Percentiles rank a stretch among this genome's conserved stretches.
Evolutionary conservation across 2,113 vertebrate species (phyloP).

Genomic region (Mohoua ochrocephala): DNA sequence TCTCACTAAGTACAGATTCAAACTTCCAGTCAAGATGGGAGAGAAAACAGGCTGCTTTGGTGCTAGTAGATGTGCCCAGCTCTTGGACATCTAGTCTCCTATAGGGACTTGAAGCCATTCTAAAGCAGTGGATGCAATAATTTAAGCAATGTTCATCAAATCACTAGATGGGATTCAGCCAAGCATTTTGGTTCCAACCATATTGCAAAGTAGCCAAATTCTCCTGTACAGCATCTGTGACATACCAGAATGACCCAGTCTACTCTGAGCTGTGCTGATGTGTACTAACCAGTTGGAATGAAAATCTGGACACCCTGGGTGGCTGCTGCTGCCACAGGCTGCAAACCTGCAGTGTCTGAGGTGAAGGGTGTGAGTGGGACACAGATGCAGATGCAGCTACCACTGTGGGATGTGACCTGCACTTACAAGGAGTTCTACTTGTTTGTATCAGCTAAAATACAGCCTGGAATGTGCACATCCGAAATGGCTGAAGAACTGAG

Average conservation of each 20-base stretch:
- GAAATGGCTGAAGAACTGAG: background rate
- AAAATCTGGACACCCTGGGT: background rate
- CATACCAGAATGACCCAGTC: background rate
- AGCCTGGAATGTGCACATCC: background rate
- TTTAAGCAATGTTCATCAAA: background rate
- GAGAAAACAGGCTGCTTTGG: background rate
- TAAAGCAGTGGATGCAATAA: background rate
- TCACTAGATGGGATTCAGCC: background rate
- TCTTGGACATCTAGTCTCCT: background rate
- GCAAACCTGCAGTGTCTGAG: background rate
- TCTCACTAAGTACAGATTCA: background rate
- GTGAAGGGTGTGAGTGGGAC: fast-evolving
- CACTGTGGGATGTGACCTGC: background rate
- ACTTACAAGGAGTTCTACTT: fast-evolving
- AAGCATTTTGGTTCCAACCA: background rate
- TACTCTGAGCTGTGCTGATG: background rate
- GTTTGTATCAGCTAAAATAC: background rate
- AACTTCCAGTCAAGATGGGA: background rate
- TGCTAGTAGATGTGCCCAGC: fast-evolving
- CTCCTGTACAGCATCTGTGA: background rate
- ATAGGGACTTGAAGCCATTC: background rate
- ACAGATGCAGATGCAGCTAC: background rate
- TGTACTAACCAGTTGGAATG: background rate
- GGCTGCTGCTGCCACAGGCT: background rate
- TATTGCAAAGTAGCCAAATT: background rate